These are phyloP conservation scores for Phalacrocorax aristotelis DNA, from an alignment of 2,113 vertebrate species.

Conservation along the genomic window DNA sequence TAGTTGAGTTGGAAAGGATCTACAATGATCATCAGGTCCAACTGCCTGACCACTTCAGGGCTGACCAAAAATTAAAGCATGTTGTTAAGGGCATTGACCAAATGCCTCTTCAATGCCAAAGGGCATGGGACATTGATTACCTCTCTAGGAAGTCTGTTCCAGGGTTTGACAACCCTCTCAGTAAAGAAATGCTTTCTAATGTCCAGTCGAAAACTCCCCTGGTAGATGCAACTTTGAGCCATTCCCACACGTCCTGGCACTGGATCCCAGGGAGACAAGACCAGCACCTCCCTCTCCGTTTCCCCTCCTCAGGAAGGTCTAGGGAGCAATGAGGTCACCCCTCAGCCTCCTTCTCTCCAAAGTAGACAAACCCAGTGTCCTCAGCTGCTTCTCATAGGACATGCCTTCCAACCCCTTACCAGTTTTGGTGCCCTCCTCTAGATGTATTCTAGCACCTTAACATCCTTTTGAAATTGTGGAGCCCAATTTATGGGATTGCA, in stretches of 20 bases:
- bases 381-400: background rate
- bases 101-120: background rate
- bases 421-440: background rate
- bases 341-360: background rate
- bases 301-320: background rate
- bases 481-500: background rate
- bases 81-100: background rate
- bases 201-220: background rate
- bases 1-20: background rate
- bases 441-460: background rate
- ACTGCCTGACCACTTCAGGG: background rate
- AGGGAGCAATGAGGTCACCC: background rate
- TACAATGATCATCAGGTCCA: background rate
- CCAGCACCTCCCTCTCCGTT: background rate
- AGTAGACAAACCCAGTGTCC: background rate
- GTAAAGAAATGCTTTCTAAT: background rate
- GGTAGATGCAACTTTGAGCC: background rate
- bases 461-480: background rate
- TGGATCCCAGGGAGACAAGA: background rate
- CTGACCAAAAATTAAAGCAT: background rate
- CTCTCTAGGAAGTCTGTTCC: background rate
- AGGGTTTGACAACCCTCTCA: background rate
- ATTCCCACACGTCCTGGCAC: background rate
- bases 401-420: background rate
- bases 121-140: background rate